A percentile compares a stretch with the other conserved stretches of the same genome.
Evolutionary conservation across 2,888 invertebrate genomes (phyloP).

Genomic region (Stenodema calcarata): DNA sequence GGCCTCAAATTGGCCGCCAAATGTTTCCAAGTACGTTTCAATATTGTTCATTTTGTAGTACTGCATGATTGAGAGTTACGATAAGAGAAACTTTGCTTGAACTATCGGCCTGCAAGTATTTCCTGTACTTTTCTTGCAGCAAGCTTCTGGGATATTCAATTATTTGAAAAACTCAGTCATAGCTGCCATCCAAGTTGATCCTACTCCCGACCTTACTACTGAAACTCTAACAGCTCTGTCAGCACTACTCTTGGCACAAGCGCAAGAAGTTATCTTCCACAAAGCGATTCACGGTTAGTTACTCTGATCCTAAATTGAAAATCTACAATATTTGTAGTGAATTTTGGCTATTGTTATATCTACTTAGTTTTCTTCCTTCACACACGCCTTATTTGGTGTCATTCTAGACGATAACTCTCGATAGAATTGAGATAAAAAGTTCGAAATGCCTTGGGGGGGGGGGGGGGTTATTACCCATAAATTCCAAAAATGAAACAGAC

Average conservation of each 20-base stretch:
- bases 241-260: slow-evolving; percentile 94
- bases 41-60: not conserved
- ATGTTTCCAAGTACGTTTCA: slow-evolving; percentile 76
- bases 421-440: too few species aligned
- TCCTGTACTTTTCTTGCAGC: slow-evolving; percentile 64
- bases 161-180: slow-evolving; percentile 82
- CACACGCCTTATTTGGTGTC: too few species aligned
- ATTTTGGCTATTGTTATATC: too few species aligned
- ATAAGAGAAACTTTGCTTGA: too few species aligned
- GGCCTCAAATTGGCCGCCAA: slow-evolving; percentile 92
- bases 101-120: not conserved
- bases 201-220: slow-evolving; percentile 93
- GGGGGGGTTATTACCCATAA: too few species aligned
- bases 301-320: too few species aligned
- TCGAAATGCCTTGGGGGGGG: too few species aligned
- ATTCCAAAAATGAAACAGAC: too few species aligned
- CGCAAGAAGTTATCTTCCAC: slow-evolving; percentile 94
- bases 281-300: slow-evolving; percentile 84
- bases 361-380: too few species aligned
- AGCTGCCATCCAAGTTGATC: slow-evolving; percentile 88
- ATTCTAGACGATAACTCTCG: too few species aligned
- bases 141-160: slow-evolving; percentile 87
- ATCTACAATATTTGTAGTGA: too few species aligned
- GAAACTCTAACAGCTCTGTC: slow-evolving; percentile 88
- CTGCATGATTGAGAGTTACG: not conserved